Evolutionary conservation across 2,113 vertebrate genomes (phyloP).

Genomic region (Cardinalis cardinalis): DNA sequence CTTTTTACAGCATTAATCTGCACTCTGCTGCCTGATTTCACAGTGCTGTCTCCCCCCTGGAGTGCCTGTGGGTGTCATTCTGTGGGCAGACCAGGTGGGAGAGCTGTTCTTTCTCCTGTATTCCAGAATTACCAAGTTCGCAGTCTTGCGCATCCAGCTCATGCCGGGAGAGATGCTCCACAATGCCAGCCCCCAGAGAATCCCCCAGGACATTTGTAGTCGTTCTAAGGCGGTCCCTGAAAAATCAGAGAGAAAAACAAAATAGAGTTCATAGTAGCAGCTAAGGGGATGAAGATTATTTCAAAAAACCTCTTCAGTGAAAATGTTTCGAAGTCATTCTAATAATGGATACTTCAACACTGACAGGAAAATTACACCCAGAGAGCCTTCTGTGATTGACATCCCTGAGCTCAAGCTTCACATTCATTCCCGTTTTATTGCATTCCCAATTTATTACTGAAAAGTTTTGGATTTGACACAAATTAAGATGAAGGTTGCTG

Average conservation of each 20-base stretch:
- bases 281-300: background rate
- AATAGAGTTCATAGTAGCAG: background rate
- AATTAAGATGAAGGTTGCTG: background rate
- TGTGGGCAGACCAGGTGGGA: slow-evolving; percentile 84
- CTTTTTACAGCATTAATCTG: background rate
- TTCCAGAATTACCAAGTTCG: slow-evolving; percentile 81
- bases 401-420: background rate
- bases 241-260: background rate
- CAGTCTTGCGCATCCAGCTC: slow-evolving; percentile 85
- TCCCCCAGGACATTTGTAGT: slow-evolving; percentile 94
- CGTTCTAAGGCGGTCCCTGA: slow-evolving; percentile 91
- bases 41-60: slow-evolving; percentile 82
- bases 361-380: background rate
- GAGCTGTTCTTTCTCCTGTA: slow-evolving; percentile 81
- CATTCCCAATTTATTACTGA: background rate
- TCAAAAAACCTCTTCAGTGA: background rate
- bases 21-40: slow-evolving; percentile 36
- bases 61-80: slow-evolving; percentile 71
- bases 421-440: background rate
- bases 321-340: background rate
- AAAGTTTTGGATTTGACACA: background rate
- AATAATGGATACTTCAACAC: background rate
- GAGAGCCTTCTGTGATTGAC: background rate
- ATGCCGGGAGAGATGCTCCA: slow-evolving; percentile 88
- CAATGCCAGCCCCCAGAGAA: slow-evolving; percentile 89